These are phyloP conservation scores for Piaya cayana DNA, from an alignment of 2,113 vertebrate genomes.

Conservation along the genomic window DNA sequence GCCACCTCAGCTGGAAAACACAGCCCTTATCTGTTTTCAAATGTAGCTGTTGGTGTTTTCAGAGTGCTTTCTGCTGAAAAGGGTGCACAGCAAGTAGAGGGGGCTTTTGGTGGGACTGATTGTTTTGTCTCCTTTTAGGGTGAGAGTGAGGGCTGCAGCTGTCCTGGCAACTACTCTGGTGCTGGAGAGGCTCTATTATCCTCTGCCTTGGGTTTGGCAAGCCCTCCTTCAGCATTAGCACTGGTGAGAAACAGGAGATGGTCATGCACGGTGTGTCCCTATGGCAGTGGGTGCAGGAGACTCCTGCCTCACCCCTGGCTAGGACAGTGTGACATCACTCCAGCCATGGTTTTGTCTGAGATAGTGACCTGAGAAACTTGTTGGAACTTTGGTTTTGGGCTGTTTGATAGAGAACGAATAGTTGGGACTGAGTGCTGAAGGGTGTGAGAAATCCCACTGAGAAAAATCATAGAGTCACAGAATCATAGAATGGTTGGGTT, in stretches of 20 bases:
- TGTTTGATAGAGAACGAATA: rapidly evolving
- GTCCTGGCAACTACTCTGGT: background rate
- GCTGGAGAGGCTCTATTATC: background rate
- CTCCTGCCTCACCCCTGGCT: background rate
- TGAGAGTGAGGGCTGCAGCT: background rate
- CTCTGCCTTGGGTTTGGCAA: rapidly evolving
- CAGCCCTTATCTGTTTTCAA: too few relatives aligned
- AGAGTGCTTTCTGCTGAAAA: background rate
- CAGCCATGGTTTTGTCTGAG: rapidly evolving
- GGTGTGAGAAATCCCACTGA: rapidly evolving
- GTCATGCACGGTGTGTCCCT: background rate
- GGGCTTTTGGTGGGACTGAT: background rate
- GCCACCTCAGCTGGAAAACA: background rate
- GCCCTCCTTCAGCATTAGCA: rapidly evolving
- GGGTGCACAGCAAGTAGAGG: too few relatives aligned
- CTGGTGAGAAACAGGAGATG: rapidly evolving
- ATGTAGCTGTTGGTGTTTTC: background rate
- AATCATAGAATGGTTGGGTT: too few relatives aligned
- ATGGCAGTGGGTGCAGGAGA: rapidly evolving
- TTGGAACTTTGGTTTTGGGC: rapidly evolving
- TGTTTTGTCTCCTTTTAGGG: background rate
- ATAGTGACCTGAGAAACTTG: background rate
- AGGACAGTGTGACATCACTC: rapidly evolving
- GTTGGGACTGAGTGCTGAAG: background rate
- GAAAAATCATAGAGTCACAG: background rate